phyloP scores from a whole-genome alignment of 2,888 invertebrate species.

The Acanthoscelides obtectus region DNA sequence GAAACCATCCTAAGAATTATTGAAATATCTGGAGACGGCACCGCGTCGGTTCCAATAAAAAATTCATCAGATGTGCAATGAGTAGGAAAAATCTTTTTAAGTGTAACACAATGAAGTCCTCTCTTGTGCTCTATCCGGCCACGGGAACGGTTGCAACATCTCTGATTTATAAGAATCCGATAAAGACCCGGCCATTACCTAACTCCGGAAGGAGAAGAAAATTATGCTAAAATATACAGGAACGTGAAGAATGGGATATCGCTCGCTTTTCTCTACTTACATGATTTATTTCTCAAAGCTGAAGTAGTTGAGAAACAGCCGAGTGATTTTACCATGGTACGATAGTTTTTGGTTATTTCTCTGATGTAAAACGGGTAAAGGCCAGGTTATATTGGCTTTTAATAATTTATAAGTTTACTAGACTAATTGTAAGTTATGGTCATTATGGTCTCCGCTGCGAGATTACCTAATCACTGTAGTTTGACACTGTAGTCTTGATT shows the following conservation, averaged over 20 bases:
- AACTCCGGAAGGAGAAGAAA: slow-evolving; percentile 18
- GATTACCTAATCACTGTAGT: too few species aligned
- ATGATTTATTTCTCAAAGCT: slow-evolving; percentile 16
- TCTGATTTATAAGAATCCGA: slow-evolving; percentile 25
- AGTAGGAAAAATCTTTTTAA: slow-evolving; percentile 16
- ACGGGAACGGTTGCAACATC: slow-evolving; percentile 11
- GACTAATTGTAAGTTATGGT: too few species aligned
- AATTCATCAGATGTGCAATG: slow-evolving; percentile 24
- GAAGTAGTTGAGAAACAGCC: not conserved
- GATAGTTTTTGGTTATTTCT: too few species aligned
- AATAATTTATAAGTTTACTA: too few species aligned
- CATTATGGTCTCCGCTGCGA: too few species aligned
- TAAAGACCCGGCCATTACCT: slow-evolving; percentile 18
- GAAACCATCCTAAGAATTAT: not conserved
- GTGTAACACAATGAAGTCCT: slow-evolving; percentile 18
- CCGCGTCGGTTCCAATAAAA: slow-evolving; percentile 13
- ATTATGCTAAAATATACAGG: slow-evolving; percentile 26
- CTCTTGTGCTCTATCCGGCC: slow-evolving; percentile 5
- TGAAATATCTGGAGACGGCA: not conserved
- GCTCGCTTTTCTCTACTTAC: slow-evolving; percentile 10
- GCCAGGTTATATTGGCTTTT: too few species aligned
- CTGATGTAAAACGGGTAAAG: too few species aligned
- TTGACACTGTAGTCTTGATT: too few species aligned
- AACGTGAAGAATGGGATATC: slow-evolving; percentile 18
- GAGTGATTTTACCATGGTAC: not conserved